These are phyloP conservation scores for Boulengeromyrus knoepffleri DNA, from an alignment of 2,113 vertebrate genomes.

Conservation along the genomic window DNA sequence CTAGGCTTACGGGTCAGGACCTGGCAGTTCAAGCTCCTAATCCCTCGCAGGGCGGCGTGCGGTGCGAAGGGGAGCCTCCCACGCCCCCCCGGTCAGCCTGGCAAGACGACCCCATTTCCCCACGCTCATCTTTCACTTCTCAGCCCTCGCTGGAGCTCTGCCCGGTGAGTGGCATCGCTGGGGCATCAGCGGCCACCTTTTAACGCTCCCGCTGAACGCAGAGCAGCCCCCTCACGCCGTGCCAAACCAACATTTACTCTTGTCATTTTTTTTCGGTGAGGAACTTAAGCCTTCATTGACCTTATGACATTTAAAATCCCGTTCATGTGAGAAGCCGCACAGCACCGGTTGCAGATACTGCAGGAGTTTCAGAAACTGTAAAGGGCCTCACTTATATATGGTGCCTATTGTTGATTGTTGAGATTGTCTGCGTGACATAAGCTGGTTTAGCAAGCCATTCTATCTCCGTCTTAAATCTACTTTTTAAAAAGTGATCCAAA, in stretches of 20 bases:
- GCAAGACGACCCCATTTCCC: conserved; percentile 41
- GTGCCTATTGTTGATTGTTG: neutral
- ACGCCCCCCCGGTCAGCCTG: conserved; percentile 42
- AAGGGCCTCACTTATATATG: neutral
- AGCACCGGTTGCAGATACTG: neutral
- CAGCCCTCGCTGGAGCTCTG: conserved; percentile 52
- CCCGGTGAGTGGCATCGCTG: conserved; percentile 54
- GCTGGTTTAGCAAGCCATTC: neutral
- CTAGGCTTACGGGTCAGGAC: conserved; percentile 76
- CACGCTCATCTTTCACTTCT: neutral
- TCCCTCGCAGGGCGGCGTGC: conserved; percentile 63
- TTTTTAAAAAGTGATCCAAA: neutral
- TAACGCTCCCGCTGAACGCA: conserved; percentile 53
- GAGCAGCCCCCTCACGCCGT: neutral
- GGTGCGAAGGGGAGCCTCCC: conserved; percentile 50
- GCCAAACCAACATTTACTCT: conserved; percentile 1
- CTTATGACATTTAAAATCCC: neutral
- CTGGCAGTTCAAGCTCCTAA: conserved; percentile 68
- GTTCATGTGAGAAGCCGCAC: neutral
- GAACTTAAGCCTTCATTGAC: neutral
- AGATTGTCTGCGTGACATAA: neutral
- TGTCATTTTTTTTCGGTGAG: neutral
- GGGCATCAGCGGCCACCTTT: conserved; percentile 58
- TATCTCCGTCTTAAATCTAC: neutral
- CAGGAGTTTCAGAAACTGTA: neutral